These are phyloP conservation scores for Mizuhopecten yessoensis DNA, from an alignment of 1,140 invertebrate species.

Conservation along the genomic window DNA sequence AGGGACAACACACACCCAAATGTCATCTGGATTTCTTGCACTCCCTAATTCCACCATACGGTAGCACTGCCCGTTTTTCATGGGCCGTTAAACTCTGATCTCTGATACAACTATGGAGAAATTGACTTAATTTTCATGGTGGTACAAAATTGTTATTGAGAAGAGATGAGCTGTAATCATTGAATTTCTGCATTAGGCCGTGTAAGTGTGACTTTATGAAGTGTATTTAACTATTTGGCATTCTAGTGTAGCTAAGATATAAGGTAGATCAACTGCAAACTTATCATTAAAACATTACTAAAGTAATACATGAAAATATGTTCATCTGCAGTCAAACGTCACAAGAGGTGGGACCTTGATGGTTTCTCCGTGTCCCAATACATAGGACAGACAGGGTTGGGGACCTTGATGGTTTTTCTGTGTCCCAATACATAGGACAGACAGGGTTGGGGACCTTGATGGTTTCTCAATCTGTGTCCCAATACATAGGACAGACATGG, in stretches of 20 bases:
- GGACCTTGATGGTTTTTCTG: neutral
- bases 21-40: neutral
- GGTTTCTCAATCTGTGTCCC: too few relatives aligned
- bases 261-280: neutral
- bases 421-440: neutral
- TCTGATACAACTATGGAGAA: neutral
- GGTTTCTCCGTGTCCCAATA: too few relatives aligned
- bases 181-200: neutral
- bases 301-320: neutral
- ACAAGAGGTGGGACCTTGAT: too few relatives aligned
- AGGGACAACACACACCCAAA: conserved; percentile 42
- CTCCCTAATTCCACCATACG: conserved; percentile 31
- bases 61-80: conserved; percentile 21
- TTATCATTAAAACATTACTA: neutral
- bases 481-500: neutral
- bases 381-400: too few relatives aligned
- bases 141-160: conserved; percentile 15
- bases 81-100: neutral
- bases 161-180: neutral
- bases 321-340: neutral
- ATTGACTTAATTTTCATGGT: neutral
- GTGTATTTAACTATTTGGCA: neutral
- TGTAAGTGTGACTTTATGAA: neutral
- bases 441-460: neutral
- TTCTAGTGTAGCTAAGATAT: neutral